Conservation (phyloP, 2,113 vertebrate species). For the Brachyistius frenatus region DNA sequence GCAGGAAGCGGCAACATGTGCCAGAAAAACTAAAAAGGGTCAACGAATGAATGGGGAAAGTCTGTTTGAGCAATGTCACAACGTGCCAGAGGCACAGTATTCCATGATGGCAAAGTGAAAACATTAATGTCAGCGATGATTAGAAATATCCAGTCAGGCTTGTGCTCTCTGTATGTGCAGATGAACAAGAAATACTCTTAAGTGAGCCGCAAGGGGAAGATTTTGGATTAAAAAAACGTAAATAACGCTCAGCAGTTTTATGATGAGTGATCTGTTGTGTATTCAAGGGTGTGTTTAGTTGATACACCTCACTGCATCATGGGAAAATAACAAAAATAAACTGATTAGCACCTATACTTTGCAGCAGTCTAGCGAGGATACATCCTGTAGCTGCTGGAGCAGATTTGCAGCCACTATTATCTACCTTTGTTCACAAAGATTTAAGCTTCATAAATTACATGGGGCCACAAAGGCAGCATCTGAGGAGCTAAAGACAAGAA, state of each 20-base stretch:
- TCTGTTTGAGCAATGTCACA: not conserved
- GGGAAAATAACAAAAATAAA: conserved; percentile 26
- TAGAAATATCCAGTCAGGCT: not conserved
- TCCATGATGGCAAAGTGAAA: not conserved
- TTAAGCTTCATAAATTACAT: conserved; percentile 36
- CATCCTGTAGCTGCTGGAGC: not conserved
- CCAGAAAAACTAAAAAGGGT: conserved; percentile 25
- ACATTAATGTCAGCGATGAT: not conserved
- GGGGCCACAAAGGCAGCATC: conserved; percentile 17
- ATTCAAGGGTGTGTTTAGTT: conserved; percentile 8
- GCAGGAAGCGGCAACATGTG: conserved; percentile 5
- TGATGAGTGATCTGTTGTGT: conserved; percentile 12
- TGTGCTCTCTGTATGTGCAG: not conserved
- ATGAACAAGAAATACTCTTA: conserved; percentile 6
- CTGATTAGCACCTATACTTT: not conserved
- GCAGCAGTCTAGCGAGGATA: not conserved
- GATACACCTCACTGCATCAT: conserved; percentile 1
- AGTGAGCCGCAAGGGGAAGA: conserved; percentile 2
- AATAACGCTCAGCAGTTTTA: not conserved
- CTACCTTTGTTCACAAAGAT: conserved; percentile 24
- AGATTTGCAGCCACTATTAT: conserved; percentile 41
- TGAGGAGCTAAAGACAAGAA: not conserved
- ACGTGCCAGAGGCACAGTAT: not conserved
- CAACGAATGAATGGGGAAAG: conserved; percentile 1
- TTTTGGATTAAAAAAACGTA: conserved; percentile 25